These are phyloP conservation scores for Aphis gossypii DNA, from an alignment of 1,140 invertebrate genomes.

Conservation along the genomic window DNA sequence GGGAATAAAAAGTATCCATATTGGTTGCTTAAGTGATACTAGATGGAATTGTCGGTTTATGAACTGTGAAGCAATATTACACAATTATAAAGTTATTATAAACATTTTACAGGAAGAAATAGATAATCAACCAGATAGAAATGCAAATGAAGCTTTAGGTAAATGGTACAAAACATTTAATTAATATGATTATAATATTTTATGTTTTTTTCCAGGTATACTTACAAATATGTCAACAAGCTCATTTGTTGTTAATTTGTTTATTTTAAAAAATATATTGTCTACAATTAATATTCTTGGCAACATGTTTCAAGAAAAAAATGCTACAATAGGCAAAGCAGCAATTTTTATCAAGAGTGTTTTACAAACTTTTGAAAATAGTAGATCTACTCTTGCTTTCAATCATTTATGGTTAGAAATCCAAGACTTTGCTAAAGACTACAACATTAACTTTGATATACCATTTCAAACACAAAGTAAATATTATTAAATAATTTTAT, in stretches of 20 bases:
- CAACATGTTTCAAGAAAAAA: not conserved
- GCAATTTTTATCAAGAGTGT: not conserved
- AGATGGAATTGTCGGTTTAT: not conserved
- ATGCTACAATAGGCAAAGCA: not conserved
- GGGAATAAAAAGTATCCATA: not conserved
- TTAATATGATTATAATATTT: not conserved
- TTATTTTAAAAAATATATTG: not conserved
- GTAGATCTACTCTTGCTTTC: not conserved
- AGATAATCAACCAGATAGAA: not conserved
- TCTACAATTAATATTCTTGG: not conserved
- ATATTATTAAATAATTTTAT: slow-evolving; percentile 8
- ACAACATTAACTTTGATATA: not conserved
- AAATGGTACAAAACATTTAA: not conserved
- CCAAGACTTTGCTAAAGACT: slow-evolving; percentile 7
- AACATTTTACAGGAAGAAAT: not conserved
- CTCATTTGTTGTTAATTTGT: not conserved
- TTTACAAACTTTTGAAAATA: not conserved
- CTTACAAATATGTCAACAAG: not conserved
- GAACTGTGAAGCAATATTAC: slow-evolving; percentile 4
- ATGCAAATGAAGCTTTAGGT: not conserved
- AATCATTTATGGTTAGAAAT: not conserved
- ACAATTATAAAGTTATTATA: slow-evolving; percentile 1
- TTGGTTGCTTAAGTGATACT: slow-evolving; percentile 13
- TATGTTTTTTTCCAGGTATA: too few species aligned
- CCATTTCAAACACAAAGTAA: not conserved